Evolutionary conservation across 2,888 invertebrate species (phyloP), one percentile per base, ranked within the genome.

Genomic region (Fragum fragum): DNA sequence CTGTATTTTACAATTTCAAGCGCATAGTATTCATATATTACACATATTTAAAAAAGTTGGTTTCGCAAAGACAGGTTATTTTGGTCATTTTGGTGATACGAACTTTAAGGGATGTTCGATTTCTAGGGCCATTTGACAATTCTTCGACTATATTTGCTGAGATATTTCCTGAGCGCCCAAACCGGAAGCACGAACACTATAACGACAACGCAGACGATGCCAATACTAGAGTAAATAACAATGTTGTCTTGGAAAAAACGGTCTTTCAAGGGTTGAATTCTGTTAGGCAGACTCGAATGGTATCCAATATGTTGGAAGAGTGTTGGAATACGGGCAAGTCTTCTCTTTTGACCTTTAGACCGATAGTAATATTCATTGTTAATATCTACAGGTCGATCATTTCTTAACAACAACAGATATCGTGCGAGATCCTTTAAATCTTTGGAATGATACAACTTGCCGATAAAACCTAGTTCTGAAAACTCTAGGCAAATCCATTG

Each of bases 371-470:
- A 88, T 5, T 87, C 21, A 73, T 80, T 89, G 11, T 86, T 88
- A 52, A 87, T 89, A 76, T 91, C 91, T 9, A 88, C 88, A 0
- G 91, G 91, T 72, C 89, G 87, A 61, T 89, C 87, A 21, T 89
- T 77, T 70, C 85, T 90, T 75, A 91, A 91, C 73, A 91, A 81
- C 93, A 91, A 5, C 91, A 94, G 9, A 94, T 95, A 82, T 87
- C 92, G 71, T 86, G 87, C 84, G 3, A 90, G 76, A 53, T 78
- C 76, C 21, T 80, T 76, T 14, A 91, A n/a, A 71, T 91, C 87
- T 39, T 80, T 69, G 11, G 89, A 86, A 55, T 87, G 85, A 66
- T 88, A 90, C 21, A 91, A 47, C 71, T 88, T 89, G 16, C 90
- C 91, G 1, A 91, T 91, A 73, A 89, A 91, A 16, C 91, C 91